Percentiles rank a stretch among this genome's conserved stretches.
Conservation (phyloP, 2,888 invertebrate species). For the Proisotoma minuta region DNA sequence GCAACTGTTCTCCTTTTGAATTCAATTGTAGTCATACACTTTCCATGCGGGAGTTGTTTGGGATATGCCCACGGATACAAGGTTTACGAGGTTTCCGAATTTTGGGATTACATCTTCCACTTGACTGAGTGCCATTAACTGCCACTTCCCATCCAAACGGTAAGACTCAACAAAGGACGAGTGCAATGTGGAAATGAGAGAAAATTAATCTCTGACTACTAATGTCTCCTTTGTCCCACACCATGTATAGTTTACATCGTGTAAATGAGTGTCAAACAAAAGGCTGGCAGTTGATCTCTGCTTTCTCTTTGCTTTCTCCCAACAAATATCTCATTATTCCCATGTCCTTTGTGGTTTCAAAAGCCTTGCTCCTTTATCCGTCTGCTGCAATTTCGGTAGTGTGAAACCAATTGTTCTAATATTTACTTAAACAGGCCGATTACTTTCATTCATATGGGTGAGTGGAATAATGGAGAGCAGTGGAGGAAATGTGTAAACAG, state of each 20-base stretch:
- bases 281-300: slow-evolving; percentile 8
- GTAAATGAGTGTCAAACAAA: slow-evolving; percentile 29
- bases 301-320: slow-evolving; percentile 6
- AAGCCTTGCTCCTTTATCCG: no score
- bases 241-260: slow-evolving; percentile 13
- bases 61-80: neutral
- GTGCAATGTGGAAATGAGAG: slow-evolving; percentile 3
- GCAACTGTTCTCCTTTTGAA: neutral
- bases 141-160: neutral
- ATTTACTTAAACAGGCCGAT: slow-evolving; percentile 1
- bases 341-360: no score
- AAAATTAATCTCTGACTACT: slow-evolving; percentile 9
- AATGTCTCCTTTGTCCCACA: slow-evolving; percentile 1
- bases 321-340: no score
- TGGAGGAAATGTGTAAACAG: neutral
- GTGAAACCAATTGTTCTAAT: neutral
- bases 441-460: neutral
- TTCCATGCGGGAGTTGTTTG: no score
- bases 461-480: neutral
- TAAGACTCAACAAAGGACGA: neutral
- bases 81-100: neutral
- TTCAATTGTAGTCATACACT: no score
- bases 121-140: neutral
- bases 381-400: no score
- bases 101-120: neutral